These are phyloP conservation scores for Anolis carolinensis DNA, from an alignment of 2,113 vertebrate genomes.

Conservation along the genomic window DNA sequence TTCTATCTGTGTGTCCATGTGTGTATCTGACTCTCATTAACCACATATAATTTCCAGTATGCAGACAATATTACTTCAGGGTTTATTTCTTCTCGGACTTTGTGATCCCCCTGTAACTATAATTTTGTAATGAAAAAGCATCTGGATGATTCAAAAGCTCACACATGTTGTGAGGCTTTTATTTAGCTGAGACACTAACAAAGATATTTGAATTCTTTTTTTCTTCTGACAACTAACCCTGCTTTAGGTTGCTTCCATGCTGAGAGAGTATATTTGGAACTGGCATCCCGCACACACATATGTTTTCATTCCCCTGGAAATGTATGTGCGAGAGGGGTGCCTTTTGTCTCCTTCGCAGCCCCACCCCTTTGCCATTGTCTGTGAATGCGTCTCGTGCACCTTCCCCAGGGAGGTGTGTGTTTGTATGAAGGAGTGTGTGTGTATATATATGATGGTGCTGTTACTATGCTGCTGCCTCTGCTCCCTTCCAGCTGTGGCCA, in stretches of 20 bases:
- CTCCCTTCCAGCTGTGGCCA: slow-evolving; percentile 38
- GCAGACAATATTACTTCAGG: neutral
- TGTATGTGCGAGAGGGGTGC: neutral
- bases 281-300: too few species aligned
- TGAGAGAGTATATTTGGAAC: neutral
- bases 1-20: too few species aligned
- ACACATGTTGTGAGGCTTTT: neutral
- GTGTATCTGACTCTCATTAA: neutral
- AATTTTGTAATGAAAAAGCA: neutral
- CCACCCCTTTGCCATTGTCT: slow-evolving; percentile 24
- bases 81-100: neutral
- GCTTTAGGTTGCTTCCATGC: neutral
- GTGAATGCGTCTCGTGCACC: neutral
- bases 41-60: neutral
- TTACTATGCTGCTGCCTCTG: neutral
- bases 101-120: neutral
- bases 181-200: neutral
- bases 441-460: neutral
- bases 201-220: neutral
- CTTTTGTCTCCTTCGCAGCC: slow-evolving; percentile 24
- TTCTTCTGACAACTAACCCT: neutral
- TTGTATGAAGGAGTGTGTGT: neutral
- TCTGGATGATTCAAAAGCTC: neutral
- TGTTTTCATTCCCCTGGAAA: neutral
- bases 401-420: neutral